Percentiles rank a stretch among this genome's conserved stretches.
Conservation (phyloP, 2,113 vertebrate genomes). For the Triplophysa siluroides region DNA sequence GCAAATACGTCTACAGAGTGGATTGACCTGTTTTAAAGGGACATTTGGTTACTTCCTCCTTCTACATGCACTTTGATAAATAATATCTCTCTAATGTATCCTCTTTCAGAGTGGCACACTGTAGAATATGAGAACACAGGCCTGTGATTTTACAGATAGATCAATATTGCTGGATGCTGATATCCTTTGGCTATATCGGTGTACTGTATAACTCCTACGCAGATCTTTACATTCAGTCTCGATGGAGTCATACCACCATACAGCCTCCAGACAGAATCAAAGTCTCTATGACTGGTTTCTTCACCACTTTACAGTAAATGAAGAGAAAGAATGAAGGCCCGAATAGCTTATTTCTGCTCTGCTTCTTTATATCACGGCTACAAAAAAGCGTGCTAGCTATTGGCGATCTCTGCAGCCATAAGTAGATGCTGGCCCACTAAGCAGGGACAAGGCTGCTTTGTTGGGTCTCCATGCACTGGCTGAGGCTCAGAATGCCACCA, state of each 20-base stretch:
- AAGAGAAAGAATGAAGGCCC: constrained; percentile 31
- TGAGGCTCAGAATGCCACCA: constrained; percentile 50
- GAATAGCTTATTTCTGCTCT: constrained; percentile 67
- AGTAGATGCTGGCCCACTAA: constrained; percentile 65
- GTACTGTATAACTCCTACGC: constrained; percentile 21
- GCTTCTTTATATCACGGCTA: constrained; percentile 65
- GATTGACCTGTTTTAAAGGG: neutral
- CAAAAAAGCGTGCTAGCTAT: constrained; percentile 57
- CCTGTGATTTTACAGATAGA: constrained; percentile 7
- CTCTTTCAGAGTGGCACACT: constrained; percentile 15
- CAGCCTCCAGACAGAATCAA: constrained; percentile 21
- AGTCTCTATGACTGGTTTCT: constrained; percentile 4
- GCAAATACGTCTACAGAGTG: neutral
- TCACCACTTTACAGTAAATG: neutral
- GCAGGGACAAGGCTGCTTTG: constrained; percentile 69
- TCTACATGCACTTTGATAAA: constrained; percentile 11
- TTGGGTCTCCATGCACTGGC: constrained; percentile 50
- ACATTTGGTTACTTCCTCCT: constrained; percentile 28
- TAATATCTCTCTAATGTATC: constrained; percentile 30
- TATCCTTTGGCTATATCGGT: constrained; percentile 14
- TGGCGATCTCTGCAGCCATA: constrained; percentile 57
- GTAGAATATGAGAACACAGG: constrained; percentile 27
- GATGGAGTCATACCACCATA: constrained; percentile 4
- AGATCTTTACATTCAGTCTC: constrained; percentile 26
- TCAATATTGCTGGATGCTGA: constrained; percentile 15